These are phyloP conservation scores for Eupithecia exiguata DNA, from an alignment of 2,888 invertebrate genomes.

Conservation along the genomic window DNA sequence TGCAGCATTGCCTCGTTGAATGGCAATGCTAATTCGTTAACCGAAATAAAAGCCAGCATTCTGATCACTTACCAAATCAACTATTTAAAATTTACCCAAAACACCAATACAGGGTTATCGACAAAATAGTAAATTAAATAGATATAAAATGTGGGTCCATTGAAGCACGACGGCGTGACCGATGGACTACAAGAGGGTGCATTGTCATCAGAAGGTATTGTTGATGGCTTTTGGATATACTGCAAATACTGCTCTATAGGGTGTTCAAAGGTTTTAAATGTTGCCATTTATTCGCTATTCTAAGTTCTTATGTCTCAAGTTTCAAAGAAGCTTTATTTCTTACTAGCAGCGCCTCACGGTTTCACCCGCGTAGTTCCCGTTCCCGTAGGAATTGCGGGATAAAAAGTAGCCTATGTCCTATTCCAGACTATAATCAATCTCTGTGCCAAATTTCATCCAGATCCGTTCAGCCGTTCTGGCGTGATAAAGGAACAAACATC, in stretches of 20 bases:
- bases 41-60: no score
- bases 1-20: no score
- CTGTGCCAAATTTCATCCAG: no score
- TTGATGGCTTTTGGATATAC: conserved; percentile 34
- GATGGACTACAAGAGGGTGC: conserved; percentile 8
- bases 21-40: no score
- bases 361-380: no score
- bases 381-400: no score
- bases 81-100: not conserved
- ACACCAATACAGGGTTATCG: not conserved
- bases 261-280: not conserved
- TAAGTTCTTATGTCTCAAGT: not conserved
- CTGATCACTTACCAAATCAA: no score
- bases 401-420: no score
- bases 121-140: conserved; percentile 26
- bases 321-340: not conserved
- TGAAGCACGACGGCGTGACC: conserved; percentile 23
- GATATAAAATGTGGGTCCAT: conserved; percentile 44
- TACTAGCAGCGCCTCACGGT: no score
- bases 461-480: no score
- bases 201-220: conserved; percentile 6
- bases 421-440: no score
- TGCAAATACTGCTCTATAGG: not conserved
- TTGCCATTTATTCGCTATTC: not conserved
- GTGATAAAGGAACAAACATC: no score